Evolutionary conservation across 1,140 invertebrate genomes (phyloP).

Genomic region (Bilobella aurantiaca): DNA sequence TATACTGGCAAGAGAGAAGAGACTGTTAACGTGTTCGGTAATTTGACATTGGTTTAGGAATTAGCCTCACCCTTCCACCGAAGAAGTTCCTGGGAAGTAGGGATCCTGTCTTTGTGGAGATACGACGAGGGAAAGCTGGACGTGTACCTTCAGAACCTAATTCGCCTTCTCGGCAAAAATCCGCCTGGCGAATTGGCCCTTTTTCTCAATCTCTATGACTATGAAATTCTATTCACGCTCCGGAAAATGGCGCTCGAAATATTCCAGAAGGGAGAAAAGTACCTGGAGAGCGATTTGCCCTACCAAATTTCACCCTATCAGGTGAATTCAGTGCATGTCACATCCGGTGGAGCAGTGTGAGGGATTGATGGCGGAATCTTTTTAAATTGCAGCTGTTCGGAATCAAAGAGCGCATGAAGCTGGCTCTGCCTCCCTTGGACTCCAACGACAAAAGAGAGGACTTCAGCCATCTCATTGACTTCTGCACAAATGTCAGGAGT

Average conservation of each 20-base stretch:
- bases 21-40: background rate
- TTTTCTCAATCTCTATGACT: conserved; percentile 69
- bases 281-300: conserved; percentile 48
- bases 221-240: conserved; percentile 69
- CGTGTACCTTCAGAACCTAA: conserved; percentile 64
- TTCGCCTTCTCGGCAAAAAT: conserved; percentile 56
- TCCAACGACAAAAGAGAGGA: conserved; percentile 59
- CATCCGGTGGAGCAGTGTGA: no score
- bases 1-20: background rate
- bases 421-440: conserved; percentile 66
- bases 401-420: conserved; percentile 72
- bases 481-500: conserved; percentile 60
- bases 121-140: conserved; percentile 65
- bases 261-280: conserved; percentile 55
- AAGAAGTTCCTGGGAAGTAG: conserved; percentile 78
- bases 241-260: conserved; percentile 64
- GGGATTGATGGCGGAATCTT: no score
- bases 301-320: conserved; percentile 61
- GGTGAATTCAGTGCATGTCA: no score
- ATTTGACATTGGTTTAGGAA: conserved; percentile 39
- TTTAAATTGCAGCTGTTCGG: conserved; percentile 59
- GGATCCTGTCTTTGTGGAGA: conserved; percentile 71
- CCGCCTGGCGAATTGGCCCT: conserved; percentile 58
- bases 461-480: conserved; percentile 80
- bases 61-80: conserved; percentile 63